Conservation (phyloP, 2,888 invertebrate genomes). For the Pyrocoelia pectoralis region DNA sequence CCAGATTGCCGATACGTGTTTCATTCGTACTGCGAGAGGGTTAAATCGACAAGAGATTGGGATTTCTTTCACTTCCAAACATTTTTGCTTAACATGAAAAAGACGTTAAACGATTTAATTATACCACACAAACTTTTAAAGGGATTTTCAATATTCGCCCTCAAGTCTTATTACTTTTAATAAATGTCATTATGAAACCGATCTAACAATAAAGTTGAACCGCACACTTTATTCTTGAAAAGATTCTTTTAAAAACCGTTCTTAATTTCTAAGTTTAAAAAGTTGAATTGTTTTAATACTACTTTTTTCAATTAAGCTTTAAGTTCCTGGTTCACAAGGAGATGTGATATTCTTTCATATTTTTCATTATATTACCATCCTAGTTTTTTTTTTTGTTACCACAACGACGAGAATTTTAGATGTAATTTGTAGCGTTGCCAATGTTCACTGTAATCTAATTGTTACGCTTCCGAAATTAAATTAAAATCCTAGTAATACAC, state of each 20-base stretch:
- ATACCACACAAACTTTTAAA: background rate
- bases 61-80: too few species aligned
- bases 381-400: background rate
- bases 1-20: conserved; percentile 39
- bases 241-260: background rate
- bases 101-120: background rate
- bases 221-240: background rate
- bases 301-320: conserved; percentile 5
- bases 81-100: background rate
- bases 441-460: too few species aligned
- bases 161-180: conserved; percentile 3
- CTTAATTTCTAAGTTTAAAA: conserved; percentile 6
- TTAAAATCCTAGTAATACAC: too few species aligned
- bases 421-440: background rate
- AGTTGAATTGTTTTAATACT: background rate
- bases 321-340: background rate
- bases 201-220: background rate
- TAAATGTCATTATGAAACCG: background rate
- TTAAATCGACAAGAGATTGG: too few species aligned
- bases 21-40: background rate
- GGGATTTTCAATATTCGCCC: conserved; percentile 1
- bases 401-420: background rate
- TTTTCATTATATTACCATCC: background rate
- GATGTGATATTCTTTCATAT: background rate
- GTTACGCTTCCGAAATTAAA: too few species aligned